Conservation (phyloP, 2,797 vertebrate genomes). For the Xenopus petersii region DNA sequence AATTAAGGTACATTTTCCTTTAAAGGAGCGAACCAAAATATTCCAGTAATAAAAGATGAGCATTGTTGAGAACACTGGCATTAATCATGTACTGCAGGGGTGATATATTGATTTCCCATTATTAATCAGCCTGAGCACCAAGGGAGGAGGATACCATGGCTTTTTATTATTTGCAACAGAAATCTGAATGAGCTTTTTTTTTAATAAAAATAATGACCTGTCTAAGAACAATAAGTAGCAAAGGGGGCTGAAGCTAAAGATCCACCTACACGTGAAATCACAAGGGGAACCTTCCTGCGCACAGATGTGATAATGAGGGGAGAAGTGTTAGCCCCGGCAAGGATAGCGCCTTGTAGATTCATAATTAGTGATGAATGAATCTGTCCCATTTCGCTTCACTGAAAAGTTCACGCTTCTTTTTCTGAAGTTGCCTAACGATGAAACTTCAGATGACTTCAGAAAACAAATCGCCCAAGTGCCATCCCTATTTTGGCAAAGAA, state of each 20-base stretch:
- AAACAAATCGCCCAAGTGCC: no score
- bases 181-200: background rate
- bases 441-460: no score
- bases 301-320: background rate
- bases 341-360: no score
- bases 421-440: no score
- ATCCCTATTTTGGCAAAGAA: no score
- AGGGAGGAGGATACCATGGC: background rate
- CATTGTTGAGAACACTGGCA: background rate
- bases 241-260: background rate
- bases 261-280: background rate
- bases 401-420: no score
- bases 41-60: background rate
- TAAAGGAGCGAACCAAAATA: no score
- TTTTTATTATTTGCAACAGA: background rate
- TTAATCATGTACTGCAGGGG: background rate
- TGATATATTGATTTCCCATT: background rate
- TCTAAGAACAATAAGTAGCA: background rate
- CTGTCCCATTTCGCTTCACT: no score
- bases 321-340: background rate
- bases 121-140: background rate
- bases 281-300: background rate
- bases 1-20: no score
- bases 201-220: slow-evolving; percentile 3
- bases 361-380: no score